phyloP scores from a whole-genome alignment of 2,797 vertebrate genomes.

The Silurus lanzhouensis region DNA sequence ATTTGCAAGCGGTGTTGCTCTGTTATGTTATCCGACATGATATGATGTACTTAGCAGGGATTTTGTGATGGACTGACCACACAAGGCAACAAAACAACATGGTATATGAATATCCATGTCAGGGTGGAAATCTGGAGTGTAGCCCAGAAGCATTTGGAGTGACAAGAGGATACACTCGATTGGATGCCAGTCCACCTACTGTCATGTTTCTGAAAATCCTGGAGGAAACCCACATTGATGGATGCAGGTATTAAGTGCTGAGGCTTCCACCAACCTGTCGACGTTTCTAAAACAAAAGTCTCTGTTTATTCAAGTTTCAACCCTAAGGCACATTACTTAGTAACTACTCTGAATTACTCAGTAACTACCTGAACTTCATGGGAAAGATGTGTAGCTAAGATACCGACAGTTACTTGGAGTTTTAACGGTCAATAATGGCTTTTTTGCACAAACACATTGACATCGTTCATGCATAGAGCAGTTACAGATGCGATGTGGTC shows the following conservation, averaged over 20 bases:
- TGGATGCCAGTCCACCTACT: too few relatives aligned
- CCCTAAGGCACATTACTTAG: slow-evolving; percentile 6
- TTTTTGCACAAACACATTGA: background rate
- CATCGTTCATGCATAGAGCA: background rate
- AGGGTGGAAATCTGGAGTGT: too few relatives aligned
- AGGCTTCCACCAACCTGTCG: background rate
- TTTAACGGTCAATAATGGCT: background rate
- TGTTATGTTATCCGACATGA: slow-evolving; percentile 22
- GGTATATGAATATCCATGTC: background rate
- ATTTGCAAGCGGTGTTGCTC: slow-evolving; percentile 25
- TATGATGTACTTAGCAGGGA: slow-evolving; percentile 7
- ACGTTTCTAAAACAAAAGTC: background rate
- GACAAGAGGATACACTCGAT: too few relatives aligned
- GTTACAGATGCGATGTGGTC: too few relatives aligned
- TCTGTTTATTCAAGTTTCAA: background rate
- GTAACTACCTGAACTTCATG: background rate
- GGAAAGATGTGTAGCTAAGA: background rate
- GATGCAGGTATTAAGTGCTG: background rate
- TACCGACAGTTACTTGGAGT: background rate
- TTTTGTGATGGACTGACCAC: slow-evolving; percentile 20
- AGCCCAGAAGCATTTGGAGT: too few relatives aligned
- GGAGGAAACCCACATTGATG: too few relatives aligned
- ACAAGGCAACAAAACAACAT: background rate
- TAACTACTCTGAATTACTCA: slow-evolving; percentile 6
- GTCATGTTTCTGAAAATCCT: too few relatives aligned